phyloP scores from a whole-genome alignment of 2,888 invertebrate species.

The Leucania comma region DNA sequence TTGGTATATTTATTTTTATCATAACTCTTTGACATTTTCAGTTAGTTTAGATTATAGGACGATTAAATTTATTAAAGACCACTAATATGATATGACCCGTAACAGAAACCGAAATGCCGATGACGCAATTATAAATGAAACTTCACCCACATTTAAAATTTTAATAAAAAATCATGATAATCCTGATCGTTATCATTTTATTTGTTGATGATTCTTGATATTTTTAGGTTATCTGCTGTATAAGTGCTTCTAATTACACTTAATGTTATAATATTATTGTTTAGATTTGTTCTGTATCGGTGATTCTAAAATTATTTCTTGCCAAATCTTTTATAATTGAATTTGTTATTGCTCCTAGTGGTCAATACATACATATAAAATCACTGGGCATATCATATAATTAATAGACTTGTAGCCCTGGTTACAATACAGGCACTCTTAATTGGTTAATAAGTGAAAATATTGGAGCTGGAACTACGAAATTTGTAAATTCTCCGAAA shows the following conservation, averaged over 20 bases:
- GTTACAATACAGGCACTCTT: no score
- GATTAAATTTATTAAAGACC: not conserved
- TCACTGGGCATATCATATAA: not conserved
- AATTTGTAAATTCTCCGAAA: not conserved
- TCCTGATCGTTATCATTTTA: slow-evolving; percentile 42
- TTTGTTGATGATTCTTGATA: slow-evolving; percentile 37
- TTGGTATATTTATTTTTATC: no score
- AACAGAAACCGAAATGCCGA: not conserved
- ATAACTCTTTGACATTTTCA: not conserved
- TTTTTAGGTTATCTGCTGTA: slow-evolving; percentile 40
- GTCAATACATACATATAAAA: not conserved
- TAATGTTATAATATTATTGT: slow-evolving; percentile 5
- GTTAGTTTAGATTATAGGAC: not conserved
- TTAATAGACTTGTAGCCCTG: no score
- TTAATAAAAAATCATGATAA: slow-evolving; percentile 53
- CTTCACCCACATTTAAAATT: slow-evolving; percentile 27
- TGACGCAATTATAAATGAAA: slow-evolving; percentile 45
- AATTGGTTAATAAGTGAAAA: not conserved
- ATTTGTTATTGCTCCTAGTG: no score
- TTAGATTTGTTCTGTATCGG: not conserved
- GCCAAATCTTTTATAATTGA: no score
- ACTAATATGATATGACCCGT: not conserved
- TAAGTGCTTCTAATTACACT: slow-evolving; percentile 21
- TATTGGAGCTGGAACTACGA: no score
- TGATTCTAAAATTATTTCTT: not conserved